Percentiles rank a stretch among this genome's conserved stretches.
Conservation (phyloP, 2,797 vertebrate genomes). For the Spea hammondii region DNA sequence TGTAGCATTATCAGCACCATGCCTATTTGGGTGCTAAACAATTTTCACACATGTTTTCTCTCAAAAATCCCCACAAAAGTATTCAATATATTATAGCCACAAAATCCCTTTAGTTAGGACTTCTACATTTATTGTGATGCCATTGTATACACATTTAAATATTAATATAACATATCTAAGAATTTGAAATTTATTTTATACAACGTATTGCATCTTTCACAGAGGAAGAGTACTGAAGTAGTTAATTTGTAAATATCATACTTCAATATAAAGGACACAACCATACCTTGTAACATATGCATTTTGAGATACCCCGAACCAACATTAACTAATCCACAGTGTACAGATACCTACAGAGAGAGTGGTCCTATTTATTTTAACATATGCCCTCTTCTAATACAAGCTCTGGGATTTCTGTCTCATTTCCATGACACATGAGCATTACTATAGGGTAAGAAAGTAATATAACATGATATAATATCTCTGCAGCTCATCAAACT, state of each 20-base stretch:
- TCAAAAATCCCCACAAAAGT: too few relatives aligned
- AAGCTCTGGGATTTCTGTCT: constrained; percentile 55
- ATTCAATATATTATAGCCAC: too few relatives aligned
- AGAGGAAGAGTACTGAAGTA: too few relatives aligned
- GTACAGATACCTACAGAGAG: constrained; percentile 49
- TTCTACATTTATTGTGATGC: too few relatives aligned
- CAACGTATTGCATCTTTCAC: too few relatives aligned
- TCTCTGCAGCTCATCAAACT: constrained; percentile 70
- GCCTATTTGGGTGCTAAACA: too few relatives aligned
- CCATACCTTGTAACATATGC: constrained; percentile 28
- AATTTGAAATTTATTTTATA: too few relatives aligned
- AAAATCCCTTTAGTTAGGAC: too few relatives aligned
- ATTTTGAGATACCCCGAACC: constrained; percentile 31
- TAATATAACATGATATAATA: constrained; percentile 71
- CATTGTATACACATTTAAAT: too few relatives aligned
- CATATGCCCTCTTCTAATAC: constrained; percentile 51
- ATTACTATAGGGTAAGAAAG: constrained; percentile 68
- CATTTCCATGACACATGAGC: constrained; percentile 69
- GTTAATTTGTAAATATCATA: constrained; percentile 1
- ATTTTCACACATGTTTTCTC: too few relatives aligned
- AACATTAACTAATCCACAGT: constrained; percentile 49
- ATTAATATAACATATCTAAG: too few relatives aligned
- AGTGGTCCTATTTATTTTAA: constrained; percentile 51
- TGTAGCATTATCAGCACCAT: too few relatives aligned
- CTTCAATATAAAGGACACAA: constrained; percentile 31